These are phyloP conservation scores for Amniataba percoides DNA, from an alignment of 2,797 vertebrate genomes.

Conservation along the genomic window DNA sequence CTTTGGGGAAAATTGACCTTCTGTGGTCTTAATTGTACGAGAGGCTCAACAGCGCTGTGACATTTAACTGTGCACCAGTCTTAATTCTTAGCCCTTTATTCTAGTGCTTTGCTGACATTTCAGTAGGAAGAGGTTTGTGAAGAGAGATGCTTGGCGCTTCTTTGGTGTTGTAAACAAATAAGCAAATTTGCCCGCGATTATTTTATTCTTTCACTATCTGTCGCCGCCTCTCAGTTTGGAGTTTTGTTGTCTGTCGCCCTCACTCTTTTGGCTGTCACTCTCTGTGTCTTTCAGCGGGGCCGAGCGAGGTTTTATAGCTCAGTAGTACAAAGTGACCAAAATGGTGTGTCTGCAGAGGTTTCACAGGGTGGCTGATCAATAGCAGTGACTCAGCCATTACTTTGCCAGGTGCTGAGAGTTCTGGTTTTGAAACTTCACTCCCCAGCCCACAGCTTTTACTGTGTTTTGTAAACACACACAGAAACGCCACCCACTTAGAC, in stretches of 20 bases:
- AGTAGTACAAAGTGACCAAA: slow-evolving; percentile 43
- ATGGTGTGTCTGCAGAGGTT: slow-evolving; percentile 43
- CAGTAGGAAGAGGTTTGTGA: slow-evolving; percentile 59
- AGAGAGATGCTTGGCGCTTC: slow-evolving; percentile 54
- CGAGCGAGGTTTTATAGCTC: slow-evolving; percentile 41
- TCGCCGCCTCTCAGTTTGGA: slow-evolving; percentile 2
- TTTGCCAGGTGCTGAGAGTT: slow-evolving; percentile 61
- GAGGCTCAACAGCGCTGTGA: slow-evolving; percentile 74
- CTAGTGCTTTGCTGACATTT: slow-evolving; percentile 79
- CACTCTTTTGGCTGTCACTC: slow-evolving; percentile 5
- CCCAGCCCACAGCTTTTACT: slow-evolving; percentile 11
- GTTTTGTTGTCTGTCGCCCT: slow-evolving; percentile 2
- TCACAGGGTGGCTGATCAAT: slow-evolving; percentile 49
- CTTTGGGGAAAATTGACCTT: slow-evolving; percentile 78
- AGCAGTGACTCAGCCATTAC: slow-evolving; percentile 61
- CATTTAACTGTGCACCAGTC: slow-evolving; percentile 77
- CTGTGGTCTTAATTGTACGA: slow-evolving; percentile 81
- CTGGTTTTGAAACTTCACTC: slow-evolving; percentile 38
- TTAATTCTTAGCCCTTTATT: slow-evolving; percentile 79
- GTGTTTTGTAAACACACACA: slow-evolving; percentile 28
- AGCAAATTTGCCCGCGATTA: slow-evolving; percentile 48
- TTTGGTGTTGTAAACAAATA: slow-evolving; percentile 68
- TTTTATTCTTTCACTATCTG: slow-evolving; percentile 37
- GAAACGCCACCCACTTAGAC: slow-evolving; percentile 21
- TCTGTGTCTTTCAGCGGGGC: slow-evolving; percentile 14